Evolutionary conservation across 2,113 vertebrate genomes (phyloP), one percentile per base, ranked within the genome.

Genomic region (Eubucco bourcierii): DNA sequence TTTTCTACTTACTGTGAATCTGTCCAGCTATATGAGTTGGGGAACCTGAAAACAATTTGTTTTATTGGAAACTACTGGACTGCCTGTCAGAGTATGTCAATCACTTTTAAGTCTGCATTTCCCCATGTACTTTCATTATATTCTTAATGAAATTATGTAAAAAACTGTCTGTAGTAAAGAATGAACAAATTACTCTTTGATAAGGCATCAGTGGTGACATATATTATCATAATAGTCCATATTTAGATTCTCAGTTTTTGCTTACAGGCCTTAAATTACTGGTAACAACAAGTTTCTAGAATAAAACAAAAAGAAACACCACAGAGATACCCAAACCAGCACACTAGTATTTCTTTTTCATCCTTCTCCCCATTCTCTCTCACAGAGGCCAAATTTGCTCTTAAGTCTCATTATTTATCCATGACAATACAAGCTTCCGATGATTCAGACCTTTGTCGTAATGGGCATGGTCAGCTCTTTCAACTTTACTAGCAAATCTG

Each of bases 261-360:
- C 28, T 95, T 9, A 23, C 11, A 60, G 16, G 27, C 21, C 16
- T 88, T 70, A 66, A 18, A 70, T 28, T 27, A 28, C 25, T 41
- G 37, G 20, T 11, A 24, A 23, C 14, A 56, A 9, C 16, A 6
- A 44, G 25, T 29, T 80, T 29, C 34, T 23, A 50, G 58, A 81
- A 44, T 15, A 53, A 44, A 71, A 4, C 0, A 58, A 56, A 20
- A 4, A n/a, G 1, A 23, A 68, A 63, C 6, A 29, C 7, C 19
- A 23, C 6, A 24, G 3, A 17, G 17, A 27, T 9, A 2, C 0
- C 4, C 1, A 7, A 20, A 13, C 50, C 21, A 24, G 50, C 4
- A 24, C 4, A 28, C 1, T 4, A 27, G 5, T 56, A 34, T 74
- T 65, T 75, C 16, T 55, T 79, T 55, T 15, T 52, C 29, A 34